A percentile compares a stretch with the other conserved stretches of the same genome.
Conservation (phyloP, 2,113 vertebrate species). For the Protobothrops mucrosquamatus region DNA sequence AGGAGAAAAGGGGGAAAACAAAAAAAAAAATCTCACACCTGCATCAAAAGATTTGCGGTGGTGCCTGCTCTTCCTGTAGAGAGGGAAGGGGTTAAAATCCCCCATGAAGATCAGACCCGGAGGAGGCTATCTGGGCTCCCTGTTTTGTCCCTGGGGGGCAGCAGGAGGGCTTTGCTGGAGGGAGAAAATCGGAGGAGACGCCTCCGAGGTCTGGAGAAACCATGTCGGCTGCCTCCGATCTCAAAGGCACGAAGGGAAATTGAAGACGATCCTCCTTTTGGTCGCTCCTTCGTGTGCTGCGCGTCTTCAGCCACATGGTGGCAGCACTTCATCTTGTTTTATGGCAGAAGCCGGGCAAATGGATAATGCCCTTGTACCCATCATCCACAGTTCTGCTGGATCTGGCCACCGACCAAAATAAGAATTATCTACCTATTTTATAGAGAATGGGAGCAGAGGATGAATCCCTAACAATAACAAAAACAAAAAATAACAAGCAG, state of each 20-base stretch:
- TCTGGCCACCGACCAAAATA: background rate
- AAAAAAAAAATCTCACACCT: slow-evolving; percentile 55
- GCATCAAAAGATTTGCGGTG: slow-evolving; percentile 60
- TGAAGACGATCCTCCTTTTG: background rate
- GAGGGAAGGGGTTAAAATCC: slow-evolving; percentile 9
- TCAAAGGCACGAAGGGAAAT: background rate
- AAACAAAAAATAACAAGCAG: too few relatives aligned
- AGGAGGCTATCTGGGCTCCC: background rate
- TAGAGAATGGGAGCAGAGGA: background rate
- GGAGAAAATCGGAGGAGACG: rapidly evolving
- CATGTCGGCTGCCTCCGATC: background rate
- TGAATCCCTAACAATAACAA: too few relatives aligned
- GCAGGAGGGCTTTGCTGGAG: rapidly evolving
- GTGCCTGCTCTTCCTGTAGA: background rate
- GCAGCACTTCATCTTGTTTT: background rate
- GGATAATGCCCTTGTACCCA: background rate
- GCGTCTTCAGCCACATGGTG: background rate
- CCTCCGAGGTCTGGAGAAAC: background rate
- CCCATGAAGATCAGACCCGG: background rate
- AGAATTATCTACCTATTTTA: background rate
- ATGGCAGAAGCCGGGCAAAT: background rate
- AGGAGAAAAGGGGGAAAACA: background rate
- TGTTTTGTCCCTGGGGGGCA: background rate
- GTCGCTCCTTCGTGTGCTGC: background rate
- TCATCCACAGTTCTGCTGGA: background rate